Evolutionary conservation across 2,797 vertebrate genomes (phyloP).

Genomic region (Phylloscopus collybita): DNA sequence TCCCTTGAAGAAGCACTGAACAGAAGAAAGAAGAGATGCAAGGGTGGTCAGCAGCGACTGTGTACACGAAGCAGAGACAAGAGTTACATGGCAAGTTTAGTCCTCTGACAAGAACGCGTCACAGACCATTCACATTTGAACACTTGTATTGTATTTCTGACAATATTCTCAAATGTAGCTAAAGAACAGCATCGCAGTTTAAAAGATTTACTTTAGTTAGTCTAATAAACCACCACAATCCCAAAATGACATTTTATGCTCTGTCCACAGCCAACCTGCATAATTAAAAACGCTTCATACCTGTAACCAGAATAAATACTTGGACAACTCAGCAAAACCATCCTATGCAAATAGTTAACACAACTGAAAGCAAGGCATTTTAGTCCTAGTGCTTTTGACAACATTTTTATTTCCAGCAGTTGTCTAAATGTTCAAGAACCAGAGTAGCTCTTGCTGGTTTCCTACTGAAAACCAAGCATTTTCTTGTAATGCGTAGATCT

Average conservation of each 20-base stretch:
- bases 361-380: neutral
- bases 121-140: neutral
- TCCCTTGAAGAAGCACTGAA: neutral
- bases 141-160: neutral
- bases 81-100: neutral
- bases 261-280: neutral
- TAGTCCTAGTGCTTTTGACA: neutral
- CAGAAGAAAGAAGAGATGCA: neutral
- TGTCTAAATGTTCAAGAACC: neutral
- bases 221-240: neutral
- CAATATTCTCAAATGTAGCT: neutral
- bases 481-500: neutral
- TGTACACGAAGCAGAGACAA: neutral
- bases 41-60: neutral
- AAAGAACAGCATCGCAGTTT: neutral
- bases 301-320: neutral
- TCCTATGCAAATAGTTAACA: neutral
- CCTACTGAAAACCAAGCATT: neutral
- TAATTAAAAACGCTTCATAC: neutral
- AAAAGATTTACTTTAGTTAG: neutral
- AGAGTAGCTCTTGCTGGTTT: neutral
- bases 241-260: neutral
- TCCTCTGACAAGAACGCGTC: neutral
- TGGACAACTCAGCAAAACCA: neutral
- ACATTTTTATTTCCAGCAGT: neutral